Conservation (phyloP, 1,140 invertebrate species). For the Drosophila ananassae region DNA sequence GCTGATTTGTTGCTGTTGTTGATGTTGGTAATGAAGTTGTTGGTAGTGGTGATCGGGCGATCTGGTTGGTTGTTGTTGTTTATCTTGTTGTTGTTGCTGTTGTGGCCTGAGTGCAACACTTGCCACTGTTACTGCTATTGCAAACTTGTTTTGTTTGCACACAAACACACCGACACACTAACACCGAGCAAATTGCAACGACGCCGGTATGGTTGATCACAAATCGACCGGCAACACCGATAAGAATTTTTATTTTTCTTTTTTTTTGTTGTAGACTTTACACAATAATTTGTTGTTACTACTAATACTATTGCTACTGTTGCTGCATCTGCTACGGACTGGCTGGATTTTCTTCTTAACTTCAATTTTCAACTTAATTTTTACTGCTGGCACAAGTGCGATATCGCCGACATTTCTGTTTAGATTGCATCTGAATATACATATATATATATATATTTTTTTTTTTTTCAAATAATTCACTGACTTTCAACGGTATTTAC, state of each 20-base stretch:
- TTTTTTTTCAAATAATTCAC: slow-evolving; percentile 10
- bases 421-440: neutral
- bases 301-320: slow-evolving; percentile 12
- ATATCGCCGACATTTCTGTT: slow-evolving; percentile 7
- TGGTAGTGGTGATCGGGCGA: slow-evolving; percentile 6
- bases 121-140: slow-evolving; percentile 56
- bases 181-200: slow-evolving; percentile 23
- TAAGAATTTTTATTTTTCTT: slow-evolving; percentile 31
- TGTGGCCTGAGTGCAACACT: slow-evolving; percentile 37
- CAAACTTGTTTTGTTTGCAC: slow-evolving; percentile 68
- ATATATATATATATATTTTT: slow-evolving; percentile 7
- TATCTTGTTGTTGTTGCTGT: slow-evolving; percentile 16
- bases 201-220: slow-evolving; percentile 26
- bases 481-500: slow-evolving; percentile 22
- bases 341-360: neutral
- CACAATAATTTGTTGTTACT: no score
- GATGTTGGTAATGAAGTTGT: slow-evolving; percentile 28
- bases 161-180: slow-evolving; percentile 50
- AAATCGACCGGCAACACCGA: slow-evolving; percentile 28
- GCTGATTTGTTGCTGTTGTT: slow-evolving; percentile 23
- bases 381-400: slow-evolving; percentile 1
- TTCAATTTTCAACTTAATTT: neutral
- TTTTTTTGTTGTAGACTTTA: neutral
- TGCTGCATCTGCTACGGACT: slow-evolving; percentile 16
- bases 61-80: slow-evolving; percentile 15